Conservation (phyloP, 2,888 invertebrate species). For the Drosophila incognita region DNA sequence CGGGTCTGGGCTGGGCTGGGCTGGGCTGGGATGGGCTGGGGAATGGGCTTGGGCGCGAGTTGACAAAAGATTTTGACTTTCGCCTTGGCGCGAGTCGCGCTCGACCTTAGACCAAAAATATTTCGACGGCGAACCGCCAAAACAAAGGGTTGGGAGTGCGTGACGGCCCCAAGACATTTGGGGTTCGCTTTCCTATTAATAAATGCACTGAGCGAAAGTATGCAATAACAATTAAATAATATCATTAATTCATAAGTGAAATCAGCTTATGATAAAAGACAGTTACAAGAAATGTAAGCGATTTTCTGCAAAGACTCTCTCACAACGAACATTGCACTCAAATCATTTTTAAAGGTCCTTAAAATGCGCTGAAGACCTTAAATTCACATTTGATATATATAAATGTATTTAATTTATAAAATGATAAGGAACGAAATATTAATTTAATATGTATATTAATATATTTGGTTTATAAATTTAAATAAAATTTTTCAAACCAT, state of each 20-base stretch:
- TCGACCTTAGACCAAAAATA: conserved; percentile 81
- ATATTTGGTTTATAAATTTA: too few species aligned
- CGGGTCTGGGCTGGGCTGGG: background rate
- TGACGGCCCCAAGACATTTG: conserved; percentile 40
- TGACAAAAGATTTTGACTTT: conserved; percentile 81
- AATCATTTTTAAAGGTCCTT: background rate
- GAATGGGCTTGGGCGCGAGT: conserved; percentile 38
- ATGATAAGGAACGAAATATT: too few species aligned
- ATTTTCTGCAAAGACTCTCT: background rate
- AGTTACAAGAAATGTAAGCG: background rate
- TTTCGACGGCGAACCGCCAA: conserved; percentile 59
- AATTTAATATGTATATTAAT: too few species aligned
- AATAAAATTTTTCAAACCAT: rapidly evolving
- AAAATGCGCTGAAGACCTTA: background rate
- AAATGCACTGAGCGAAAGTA: conserved; percentile 35
- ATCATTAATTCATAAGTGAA: background rate
- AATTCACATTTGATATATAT: background rate
- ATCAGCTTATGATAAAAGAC: background rate
- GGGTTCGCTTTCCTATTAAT: conserved; percentile 41
- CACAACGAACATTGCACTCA: rapidly evolving
- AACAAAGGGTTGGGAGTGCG: conserved; percentile 16
- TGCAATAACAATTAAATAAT: background rate
- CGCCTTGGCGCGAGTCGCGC: conserved; percentile 64
- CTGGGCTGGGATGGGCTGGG: background rate
- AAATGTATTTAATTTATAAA: too few species aligned